Evolutionary conservation across 2,113 vertebrate genomes (phyloP).

Genomic region (Macaca nemestrina): DNA sequence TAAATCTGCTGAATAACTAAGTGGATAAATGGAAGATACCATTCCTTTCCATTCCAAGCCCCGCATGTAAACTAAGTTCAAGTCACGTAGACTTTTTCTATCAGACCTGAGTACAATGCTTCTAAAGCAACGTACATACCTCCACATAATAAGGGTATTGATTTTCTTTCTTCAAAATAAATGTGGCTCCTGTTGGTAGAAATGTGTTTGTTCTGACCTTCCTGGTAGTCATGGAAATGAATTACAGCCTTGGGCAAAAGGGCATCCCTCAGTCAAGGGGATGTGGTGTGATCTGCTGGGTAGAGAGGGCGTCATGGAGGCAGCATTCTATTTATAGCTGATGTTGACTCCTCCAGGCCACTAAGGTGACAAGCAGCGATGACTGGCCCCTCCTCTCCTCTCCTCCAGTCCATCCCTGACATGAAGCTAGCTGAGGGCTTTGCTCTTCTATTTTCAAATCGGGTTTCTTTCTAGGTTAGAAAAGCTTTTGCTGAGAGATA

Average conservation of each 20-base stretch:
- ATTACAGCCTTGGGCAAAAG: constrained; percentile 68
- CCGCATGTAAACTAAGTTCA: background rate
- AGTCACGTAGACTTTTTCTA: background rate
- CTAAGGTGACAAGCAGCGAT: background rate
- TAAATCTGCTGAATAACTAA: background rate
- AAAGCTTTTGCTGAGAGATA: background rate
- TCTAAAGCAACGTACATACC: background rate
- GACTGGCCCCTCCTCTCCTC: background rate
- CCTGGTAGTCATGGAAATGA: constrained; percentile 54
- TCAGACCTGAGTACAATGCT: background rate
- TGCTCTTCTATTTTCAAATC: background rate
- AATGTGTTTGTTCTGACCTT: constrained; percentile 59
- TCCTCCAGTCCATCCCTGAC: background rate
- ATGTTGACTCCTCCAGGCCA: constrained; percentile 10
- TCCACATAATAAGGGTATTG: constrained; percentile 27
- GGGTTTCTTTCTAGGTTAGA: background rate
- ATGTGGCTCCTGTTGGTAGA: constrained; percentile 12
- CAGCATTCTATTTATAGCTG: constrained; percentile 42
- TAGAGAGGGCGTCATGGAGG: constrained; percentile 13
- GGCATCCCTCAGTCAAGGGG: constrained; percentile 63
- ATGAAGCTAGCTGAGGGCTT: background rate
- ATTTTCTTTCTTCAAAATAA: constrained; percentile 55
- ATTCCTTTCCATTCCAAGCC: background rate
- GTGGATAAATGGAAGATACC: background rate
- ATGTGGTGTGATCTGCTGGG: constrained; percentile 60